Base-by-base conservation (phyloP, 2,797 vertebrate genomes). In the Pangasius larnaudii region DNA sequence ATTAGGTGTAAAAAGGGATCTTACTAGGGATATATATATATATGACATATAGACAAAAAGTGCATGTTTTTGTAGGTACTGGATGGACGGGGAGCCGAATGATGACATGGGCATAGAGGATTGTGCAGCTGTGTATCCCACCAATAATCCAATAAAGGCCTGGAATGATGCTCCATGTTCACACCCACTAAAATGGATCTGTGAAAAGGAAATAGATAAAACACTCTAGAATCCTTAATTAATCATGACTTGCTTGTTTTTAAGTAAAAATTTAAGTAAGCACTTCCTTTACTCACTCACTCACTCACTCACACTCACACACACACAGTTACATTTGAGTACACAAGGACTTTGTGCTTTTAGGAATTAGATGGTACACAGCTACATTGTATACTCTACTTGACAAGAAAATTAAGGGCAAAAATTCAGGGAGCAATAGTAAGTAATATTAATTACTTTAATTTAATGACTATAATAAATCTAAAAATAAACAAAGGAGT, bases 91-190 rank as follows among this genome's bases (percentile, higher is more conserved):
- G 59, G 86, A 91, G 59, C 90, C 90, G 51, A 89, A 91, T 61
- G 75, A 91, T 83, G 39, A 88, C 3, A 0, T 0, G 0, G 8
- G 51, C 5, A 83, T 89, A 46, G 95, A 95, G 82, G 94, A 96
- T 87, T 96, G 96, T 89, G 95, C 88, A 42, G 95, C 94, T 1
- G 27, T 83, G 1, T 95, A 94, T 90, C 93, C 94, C 51, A 89
- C 79, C 78, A 0, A 0, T 1, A 93, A 95, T 88, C 92, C 91
- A 27, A 92, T 94, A 42, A 90, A 88, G 24, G 49, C 90, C 39
- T 96, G 96, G 96, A 96, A 96, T 51, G 95, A 96, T 79, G 94
- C 91, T 22, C 92, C 93, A 8, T 96, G 95, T 89, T 33, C 0
- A 77, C 36, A 89, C 67, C 1, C 46, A 2, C 90, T 95, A 19